These are phyloP conservation scores for Eurytoma californica DNA, from an alignment of 2,888 invertebrate species.

Conservation along the genomic window DNA sequence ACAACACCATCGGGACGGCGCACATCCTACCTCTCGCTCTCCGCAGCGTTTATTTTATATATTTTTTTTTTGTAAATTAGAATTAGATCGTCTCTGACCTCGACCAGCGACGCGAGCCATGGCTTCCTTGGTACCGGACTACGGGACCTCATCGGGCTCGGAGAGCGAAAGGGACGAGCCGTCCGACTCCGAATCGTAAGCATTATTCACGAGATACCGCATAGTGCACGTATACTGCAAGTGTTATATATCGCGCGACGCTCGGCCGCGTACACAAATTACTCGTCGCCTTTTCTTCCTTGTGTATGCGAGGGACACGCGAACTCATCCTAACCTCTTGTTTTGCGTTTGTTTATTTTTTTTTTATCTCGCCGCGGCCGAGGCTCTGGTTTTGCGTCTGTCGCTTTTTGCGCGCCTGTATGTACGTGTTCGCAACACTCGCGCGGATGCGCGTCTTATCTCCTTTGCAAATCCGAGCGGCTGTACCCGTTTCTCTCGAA, in stretches of 20 bases:
- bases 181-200: conserved; percentile 70
- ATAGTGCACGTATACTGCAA: no score
- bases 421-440: neutral
- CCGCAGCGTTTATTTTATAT: conserved; percentile 1
- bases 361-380: neutral
- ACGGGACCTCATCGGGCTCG: conserved; percentile 79
- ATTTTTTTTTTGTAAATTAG: conserved; percentile 33
- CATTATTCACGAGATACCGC: conserved; percentile 47
- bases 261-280: no score
- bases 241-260: no score
- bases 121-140: conserved; percentile 83
- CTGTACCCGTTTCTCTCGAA: neutral
- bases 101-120: conserved; percentile 68
- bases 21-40: conserved; percentile 4
- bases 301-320: neutral
- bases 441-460: neutral
- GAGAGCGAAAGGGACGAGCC: conserved; percentile 74
- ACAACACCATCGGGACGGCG: neutral
- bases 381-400: neutral
- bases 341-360: neutral
- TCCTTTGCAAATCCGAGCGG: neutral
- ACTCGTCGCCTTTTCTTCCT: no score
- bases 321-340: neutral
- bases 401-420: conserved; percentile 3
- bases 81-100: neutral